Evolutionary conservation across 35 echinoderm and acorn worm genomes (phyloP), one percentile per base, ranked within the genome.

Genomic region (Heliocidaris erythrogramma): DNA sequence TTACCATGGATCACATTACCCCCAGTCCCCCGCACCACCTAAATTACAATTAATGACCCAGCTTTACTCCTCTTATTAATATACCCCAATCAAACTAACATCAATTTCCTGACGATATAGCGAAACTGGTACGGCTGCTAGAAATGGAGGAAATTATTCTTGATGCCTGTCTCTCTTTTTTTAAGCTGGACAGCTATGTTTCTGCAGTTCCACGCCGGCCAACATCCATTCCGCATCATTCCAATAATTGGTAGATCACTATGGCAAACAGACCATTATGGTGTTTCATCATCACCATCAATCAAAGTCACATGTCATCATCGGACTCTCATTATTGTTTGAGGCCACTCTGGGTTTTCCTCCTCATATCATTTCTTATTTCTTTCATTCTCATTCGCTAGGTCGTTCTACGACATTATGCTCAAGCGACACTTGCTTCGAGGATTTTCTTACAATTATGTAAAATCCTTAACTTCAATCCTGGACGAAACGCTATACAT

Each of bases 201-300:
- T 78, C 21, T 78, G 65, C 65, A 78, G 5, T 78, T n/a, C 65
- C 65, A n/a, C 27, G 18, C 65, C 65, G 65, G 21, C 65, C 17
- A 78, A 78, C 65, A 78, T 78, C 65, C 65, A 78, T 78, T 78
- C 27, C n/a, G 65, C 27, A 27, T 78, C 65, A n/a, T n/a, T 8
- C 65, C 27, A n/a, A 89, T 89, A 47, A 89, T 89, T 89, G 31
- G 31, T 27, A 89, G 87, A 89, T 89, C 87, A 89, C 87, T 13
- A 7, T 31, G 32, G 87, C 87, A 89, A 89, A 89, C 87, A 89
- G 6, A 48, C 87, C 87, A 89, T 47, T 89, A 47, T 89, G 17
- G 4, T 47, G 18, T 47, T 24, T 21, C 31, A 89, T 48, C 87
- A 89, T 89, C 87, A 89, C 32, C 87, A 89, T 47, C 87, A 13